Percentiles rank a stretch among this genome's conserved stretches.
These are phyloP conservation scores for Tupaia chinensis DNA, from an alignment of 2,113 vertebrate genomes.

Conservation along the genomic window DNA sequence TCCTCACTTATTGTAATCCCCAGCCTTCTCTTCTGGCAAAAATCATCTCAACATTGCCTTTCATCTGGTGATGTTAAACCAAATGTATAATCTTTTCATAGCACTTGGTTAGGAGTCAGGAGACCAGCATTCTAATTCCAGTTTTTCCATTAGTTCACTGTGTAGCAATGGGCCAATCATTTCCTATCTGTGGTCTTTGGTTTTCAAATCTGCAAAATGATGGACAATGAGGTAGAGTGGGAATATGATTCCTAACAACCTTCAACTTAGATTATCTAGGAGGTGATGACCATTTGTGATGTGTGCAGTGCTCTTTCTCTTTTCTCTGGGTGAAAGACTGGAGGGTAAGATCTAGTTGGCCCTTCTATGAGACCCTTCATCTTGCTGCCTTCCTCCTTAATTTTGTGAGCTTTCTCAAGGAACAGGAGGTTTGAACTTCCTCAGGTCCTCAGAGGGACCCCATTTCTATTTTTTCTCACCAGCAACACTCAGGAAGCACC, in stretches of 20 bases:
- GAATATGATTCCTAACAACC: neutral
- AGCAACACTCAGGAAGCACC: constrained; percentile 14
- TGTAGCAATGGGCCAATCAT: neutral
- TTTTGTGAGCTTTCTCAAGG: neutral
- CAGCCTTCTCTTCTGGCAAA: constrained; percentile 22
- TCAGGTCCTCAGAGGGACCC: neutral
- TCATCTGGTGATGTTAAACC: neutral
- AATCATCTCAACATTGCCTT: constrained; percentile 18
- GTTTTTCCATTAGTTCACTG: neutral
- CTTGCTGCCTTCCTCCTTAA: neutral
- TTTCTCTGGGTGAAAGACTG: constrained; percentile 13
- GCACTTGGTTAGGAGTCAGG: constrained; percentile 18
- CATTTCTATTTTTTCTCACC: constrained; percentile 41
- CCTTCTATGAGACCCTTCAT: constrained; percentile 3
- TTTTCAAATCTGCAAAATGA: constrained; percentile 44
- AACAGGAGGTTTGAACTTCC: neutral
- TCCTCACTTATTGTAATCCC: neutral
- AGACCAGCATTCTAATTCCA: constrained; percentile 13
- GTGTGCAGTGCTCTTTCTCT: neutral
- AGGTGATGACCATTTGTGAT: constrained; percentile 20
- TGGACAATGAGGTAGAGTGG: neutral
- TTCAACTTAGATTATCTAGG: constrained; percentile 23
- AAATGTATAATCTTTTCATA: constrained; percentile 39
- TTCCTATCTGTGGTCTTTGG: neutral
- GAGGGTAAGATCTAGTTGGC: neutral